These are phyloP conservation scores for Strigamia crassipes DNA, from an alignment of 2,888 invertebrate species.

Conservation along the genomic window DNA sequence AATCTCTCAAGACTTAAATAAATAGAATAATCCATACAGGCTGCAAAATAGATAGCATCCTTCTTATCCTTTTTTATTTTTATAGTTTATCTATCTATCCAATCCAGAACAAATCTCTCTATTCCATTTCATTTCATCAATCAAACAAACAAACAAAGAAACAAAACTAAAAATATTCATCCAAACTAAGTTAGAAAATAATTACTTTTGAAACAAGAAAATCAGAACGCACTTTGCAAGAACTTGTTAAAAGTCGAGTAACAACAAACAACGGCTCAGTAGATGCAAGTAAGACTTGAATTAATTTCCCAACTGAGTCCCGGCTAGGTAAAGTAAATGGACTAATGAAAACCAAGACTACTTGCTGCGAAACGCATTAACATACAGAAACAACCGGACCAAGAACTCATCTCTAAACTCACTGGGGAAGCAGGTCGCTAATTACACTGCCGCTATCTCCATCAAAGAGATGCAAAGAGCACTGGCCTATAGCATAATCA, in stretches of 20 bases:
- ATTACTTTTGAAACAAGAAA: not conserved
- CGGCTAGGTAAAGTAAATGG: not conserved
- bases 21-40: not conserved
- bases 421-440: conserved; percentile 27
- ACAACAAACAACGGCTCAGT: not conserved
- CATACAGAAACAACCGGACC: conserved; percentile 39
- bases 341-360: conserved; percentile 42
- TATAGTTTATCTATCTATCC: too few species aligned
- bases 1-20: conserved; percentile 15
- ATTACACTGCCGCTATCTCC: conserved; percentile 32
- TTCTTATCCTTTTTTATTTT: not conserved
- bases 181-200: not conserved
- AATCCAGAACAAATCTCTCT: too few species aligned
- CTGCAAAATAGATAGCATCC: not conserved
- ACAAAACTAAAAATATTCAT: not conserved
- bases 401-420: conserved; percentile 38
- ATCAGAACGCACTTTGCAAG: not conserved
- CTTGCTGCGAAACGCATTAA: conserved; percentile 28
- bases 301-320: conserved; percentile 29
- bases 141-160: not conserved
- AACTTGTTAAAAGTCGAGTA: not conserved
- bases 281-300: not conserved
- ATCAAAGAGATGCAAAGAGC: conserved; percentile 31
- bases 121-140: not conserved
- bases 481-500: conserved; percentile 32